Base-by-base conservation (phyloP, 1,140 invertebrate species). In the Drosophila mojavensis region DNA sequence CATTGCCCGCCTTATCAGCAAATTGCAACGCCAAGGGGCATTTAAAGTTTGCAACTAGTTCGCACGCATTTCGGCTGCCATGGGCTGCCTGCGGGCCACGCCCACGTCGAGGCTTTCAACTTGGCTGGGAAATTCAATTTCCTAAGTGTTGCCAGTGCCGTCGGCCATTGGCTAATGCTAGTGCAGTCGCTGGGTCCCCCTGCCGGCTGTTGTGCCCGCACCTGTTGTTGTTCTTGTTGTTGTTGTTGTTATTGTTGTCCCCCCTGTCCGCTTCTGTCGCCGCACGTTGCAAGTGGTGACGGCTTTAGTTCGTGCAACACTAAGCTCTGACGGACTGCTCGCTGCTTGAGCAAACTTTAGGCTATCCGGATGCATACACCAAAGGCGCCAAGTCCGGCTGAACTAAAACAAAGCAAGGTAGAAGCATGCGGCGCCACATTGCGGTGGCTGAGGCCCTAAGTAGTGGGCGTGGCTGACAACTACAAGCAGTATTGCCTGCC, bases 1-100 rank as follows among this genome's bases (percentile, higher is more conserved):
- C 36, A 39, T 3, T 50, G 74, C 51, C 81, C 26, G 74, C 51
- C 81, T 78, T 85, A 85, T 85, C 81, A 78, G 70, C 66, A 84
- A 84, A 84, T 78, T 84, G 81, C 81, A 84, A 84, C 65, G 80
- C 70, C 67, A 78, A 82, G 75, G 73, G 50, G 51, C 30, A 51
- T 74, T 73, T 72, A 70, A 74, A 74, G 53, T 68, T 78, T 70
- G 75, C 78, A 80, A 76, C 74, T 75, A 74, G 77, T 65, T 62
- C 20, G 50, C 65, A 69, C 71, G 64, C 79, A 80, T 72, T 65
- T 74, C 39, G 54, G 39, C n/a, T 48, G 45, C 33, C 54, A 28
- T 15, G 3, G 2, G 43, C 43, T 45, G 43, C 43, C 43, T 17
- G 50, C 15, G 17, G 58, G 26, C 11, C 41, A 17, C 24, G n/a